phyloP scores from a whole-genome alignment of 53 echinoderm and acorn worm genomes.

The Patiria pectinifera region DNA sequence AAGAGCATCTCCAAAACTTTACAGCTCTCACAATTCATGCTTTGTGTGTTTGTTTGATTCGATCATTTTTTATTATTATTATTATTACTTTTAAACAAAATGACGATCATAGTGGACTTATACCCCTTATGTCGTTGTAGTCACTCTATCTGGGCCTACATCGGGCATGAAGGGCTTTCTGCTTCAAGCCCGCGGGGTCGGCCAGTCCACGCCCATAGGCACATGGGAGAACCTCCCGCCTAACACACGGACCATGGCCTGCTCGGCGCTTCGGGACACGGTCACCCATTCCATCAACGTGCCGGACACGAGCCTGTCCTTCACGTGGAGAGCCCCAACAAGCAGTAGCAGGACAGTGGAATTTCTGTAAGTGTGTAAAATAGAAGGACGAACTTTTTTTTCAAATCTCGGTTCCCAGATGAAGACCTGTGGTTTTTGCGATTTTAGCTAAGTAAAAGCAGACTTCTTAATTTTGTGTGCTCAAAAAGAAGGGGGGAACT shows the following conservation, averaged over 20 bases:
- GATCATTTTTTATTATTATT: too few species aligned
- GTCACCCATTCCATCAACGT: conserved; percentile 32
- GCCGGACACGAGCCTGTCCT: background rate
- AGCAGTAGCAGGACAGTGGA: conserved; percentile 13
- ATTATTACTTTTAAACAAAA: background rate
- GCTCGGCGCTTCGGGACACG: conserved; percentile 23
- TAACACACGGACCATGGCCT: background rate
- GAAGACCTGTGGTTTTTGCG: too few species aligned
- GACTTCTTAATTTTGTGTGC: too few species aligned
- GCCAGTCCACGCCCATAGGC: conserved; percentile 22
- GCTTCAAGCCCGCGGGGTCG: conserved; percentile 51
- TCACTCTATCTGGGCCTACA: conserved; percentile 2
- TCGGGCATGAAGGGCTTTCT: conserved; percentile 42
- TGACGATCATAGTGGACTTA: background rate
- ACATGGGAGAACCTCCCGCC: conserved; percentile 34
- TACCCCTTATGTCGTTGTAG: background rate
- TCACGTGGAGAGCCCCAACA: conserved; percentile 47
- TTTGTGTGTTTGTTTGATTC: too few species aligned
- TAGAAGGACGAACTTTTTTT: too few species aligned
- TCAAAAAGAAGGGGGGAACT: too few species aligned
- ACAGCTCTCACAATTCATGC: too few species aligned
- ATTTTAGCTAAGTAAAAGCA: too few species aligned
- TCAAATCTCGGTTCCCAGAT: too few species aligned
- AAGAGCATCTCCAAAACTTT: too few species aligned
- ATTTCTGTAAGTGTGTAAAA: conserved; percentile 46